These are phyloP conservation scores for Ectemnius continuus DNA, from an alignment of 2,888 invertebrate genomes.

Conservation along the genomic window DNA sequence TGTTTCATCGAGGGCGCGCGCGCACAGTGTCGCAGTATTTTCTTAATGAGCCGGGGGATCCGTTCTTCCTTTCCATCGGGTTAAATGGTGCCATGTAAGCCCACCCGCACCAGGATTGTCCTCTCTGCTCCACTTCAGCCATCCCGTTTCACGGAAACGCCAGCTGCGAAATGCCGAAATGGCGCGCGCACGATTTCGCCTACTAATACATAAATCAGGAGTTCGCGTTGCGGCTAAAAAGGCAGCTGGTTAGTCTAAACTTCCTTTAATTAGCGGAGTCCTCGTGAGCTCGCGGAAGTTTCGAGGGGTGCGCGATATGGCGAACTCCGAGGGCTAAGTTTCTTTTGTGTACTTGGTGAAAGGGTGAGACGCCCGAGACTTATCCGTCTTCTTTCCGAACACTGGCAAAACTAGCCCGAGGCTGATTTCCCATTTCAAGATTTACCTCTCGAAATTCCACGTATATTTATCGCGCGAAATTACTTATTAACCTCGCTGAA, in stretches of 20 bases:
- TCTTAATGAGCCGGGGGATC: constrained; percentile 37
- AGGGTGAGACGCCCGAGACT: too few relatives aligned
- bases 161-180: background rate
- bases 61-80: constrained; percentile 16
- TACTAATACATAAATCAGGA: background rate
- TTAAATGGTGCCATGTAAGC: constrained; percentile 37
- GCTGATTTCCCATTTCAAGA: too few relatives aligned
- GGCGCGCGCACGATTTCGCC: background rate
- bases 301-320: too few relatives aligned
- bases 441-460: too few relatives aligned
- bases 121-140: constrained; percentile 6
- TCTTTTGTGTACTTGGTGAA: too few relatives aligned
- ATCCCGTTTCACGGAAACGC: constrained; percentile 1
- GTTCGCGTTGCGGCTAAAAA: background rate
- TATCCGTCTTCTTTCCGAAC: too few relatives aligned
- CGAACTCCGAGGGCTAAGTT: too few relatives aligned
- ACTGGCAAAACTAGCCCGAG: too few relatives aligned
- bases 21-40: constrained; percentile 18
- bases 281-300: background rate
- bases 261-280: constrained; percentile 1
- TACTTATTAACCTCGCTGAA: too few relatives aligned
- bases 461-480: too few relatives aligned
- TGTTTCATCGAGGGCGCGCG: background rate
- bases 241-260: background rate
- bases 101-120: constrained; percentile 16